Evolutionary conservation across 2,113 vertebrate genomes (phyloP).

Genomic region (Blennius ocellaris): DNA sequence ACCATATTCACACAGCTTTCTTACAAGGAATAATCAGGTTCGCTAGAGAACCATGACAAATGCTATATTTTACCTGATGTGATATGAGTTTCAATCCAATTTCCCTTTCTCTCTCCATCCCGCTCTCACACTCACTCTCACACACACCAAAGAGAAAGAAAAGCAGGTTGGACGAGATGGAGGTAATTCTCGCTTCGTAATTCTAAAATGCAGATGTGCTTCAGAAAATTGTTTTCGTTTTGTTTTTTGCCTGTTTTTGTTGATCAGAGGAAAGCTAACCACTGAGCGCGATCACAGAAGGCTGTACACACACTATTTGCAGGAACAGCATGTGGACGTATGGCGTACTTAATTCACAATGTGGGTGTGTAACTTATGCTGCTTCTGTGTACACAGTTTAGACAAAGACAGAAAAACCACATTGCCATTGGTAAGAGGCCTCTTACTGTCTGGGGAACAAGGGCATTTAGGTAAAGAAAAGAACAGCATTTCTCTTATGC

Average conservation of each 20-base stretch:
- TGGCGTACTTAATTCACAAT: slow-evolving; percentile 41
- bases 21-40: slow-evolving; percentile 59
- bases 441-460: slow-evolving; percentile 1
- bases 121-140: neutral
- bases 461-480: neutral
- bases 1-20: slow-evolving; percentile 48
- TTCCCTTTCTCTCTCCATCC: slow-evolving; percentile 1
- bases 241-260: slow-evolving; percentile 12
- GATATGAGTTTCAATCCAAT: slow-evolving; percentile 41
- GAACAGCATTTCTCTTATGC: neutral
- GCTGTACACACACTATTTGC: slow-evolving; percentile 30
- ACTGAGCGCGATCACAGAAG: slow-evolving; percentile 37
- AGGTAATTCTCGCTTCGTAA: slow-evolving; percentile 28
- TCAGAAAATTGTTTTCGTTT: neutral
- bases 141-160: slow-evolving; percentile 6
- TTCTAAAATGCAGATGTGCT: slow-evolving; percentile 43
- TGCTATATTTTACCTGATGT: slow-evolving; percentile 34
- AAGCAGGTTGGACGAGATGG: slow-evolving; percentile 6
- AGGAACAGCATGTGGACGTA: slow-evolving; percentile 34
- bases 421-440: slow-evolving; percentile 13
- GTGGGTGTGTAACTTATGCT: slow-evolving; percentile 42
- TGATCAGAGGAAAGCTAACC: slow-evolving; percentile 25
- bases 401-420: slow-evolving; percentile 21
- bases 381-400: slow-evolving; percentile 48
- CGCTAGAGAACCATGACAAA: slow-evolving; percentile 44